Evolutionary conservation across 1,140 invertebrate genomes (phyloP), one percentile per base, ranked within the genome.

Genomic region (Ostrea edulis): DNA sequence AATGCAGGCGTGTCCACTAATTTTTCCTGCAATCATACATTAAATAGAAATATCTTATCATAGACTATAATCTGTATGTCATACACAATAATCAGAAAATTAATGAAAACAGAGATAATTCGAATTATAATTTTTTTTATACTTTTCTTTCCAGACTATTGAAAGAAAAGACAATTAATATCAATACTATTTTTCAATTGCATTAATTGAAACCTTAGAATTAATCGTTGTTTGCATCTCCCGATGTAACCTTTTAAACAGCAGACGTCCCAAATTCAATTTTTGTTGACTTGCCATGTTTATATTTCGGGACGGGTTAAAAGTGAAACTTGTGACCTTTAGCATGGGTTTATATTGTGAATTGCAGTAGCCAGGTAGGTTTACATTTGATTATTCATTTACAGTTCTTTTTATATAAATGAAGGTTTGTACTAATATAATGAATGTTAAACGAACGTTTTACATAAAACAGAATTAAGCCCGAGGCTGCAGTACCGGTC

Each of bases 251-350:
- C 68, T 29, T 77, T 77, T 77, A 25, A 29, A 77, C 9, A 77
- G 68, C 22, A 77, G 25, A 77, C 68, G 68, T 35, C 68, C 68
- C 29, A 77, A 11, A 25, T 77, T 77, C 8, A 77, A 11, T 77
- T 77, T 77, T 25, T 77, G 68, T 71, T 35, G 25, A 71, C 35
- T 71, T 29, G 68, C 68, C 68, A 71, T 62, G 55, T 62, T 71
- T 71, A 14, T 71, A 25, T 71, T 71, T 11, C 12, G 68, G 68
- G 68, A 71, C 68, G 25, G 68, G 8, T 9, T 77, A 77, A 77
- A 58, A 62, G 14, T 20, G 7, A n/a, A 17, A 44, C 35, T 1
- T 44, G 35, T 44, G 35, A n/a, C n/a, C n/a, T n/a, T n/a, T n/a
- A n/a, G n/a, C n/a, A n/a, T n/a, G n/a, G n/a, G n/a, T n/a, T n/a